These are phyloP conservation scores for Sceloporus undulatus DNA, from an alignment of 2,113 vertebrate genomes.

Conservation along the genomic window DNA sequence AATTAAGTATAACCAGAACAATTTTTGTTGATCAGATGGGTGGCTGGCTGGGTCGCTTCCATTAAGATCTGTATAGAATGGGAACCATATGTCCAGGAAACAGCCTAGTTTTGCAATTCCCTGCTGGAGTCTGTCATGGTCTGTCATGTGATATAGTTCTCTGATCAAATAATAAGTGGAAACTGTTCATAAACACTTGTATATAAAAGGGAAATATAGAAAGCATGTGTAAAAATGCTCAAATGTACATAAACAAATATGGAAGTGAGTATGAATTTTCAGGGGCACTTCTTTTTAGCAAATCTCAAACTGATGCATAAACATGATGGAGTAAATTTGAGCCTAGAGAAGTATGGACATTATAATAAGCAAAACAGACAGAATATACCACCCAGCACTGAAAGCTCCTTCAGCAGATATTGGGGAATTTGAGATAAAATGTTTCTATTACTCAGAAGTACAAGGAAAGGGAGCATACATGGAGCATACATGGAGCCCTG, in stretches of 20 bases:
- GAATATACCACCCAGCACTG: neutral
- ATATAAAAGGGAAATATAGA: neutral
- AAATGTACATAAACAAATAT: neutral
- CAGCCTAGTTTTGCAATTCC: no score
- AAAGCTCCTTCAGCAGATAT: slow-evolving; percentile 29
- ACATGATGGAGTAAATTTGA: neutral
- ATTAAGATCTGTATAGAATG: no score
- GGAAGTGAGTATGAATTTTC: neutral
- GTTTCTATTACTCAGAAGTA: slow-evolving; percentile 25
- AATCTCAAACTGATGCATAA: neutral
- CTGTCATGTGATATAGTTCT: neutral
- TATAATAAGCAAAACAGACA: neutral
- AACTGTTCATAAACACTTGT: neutral
- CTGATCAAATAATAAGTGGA: neutral
- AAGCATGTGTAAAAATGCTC: neutral
- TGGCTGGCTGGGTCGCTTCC: no score
- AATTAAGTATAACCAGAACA: no score
- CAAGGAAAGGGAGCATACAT: neutral
- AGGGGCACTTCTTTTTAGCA: no score
- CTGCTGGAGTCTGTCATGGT: neutral
- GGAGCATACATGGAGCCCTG: no score
- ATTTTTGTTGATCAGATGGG: no score
- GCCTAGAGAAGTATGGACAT: neutral
- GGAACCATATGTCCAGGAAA: no score
- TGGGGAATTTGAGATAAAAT: slow-evolving; percentile 57